Percentiles rank a stretch among this genome's conserved stretches.
phyloP scores from a whole-genome alignment of 2,888 invertebrate species.

The Nomada ruficornis region DNA sequence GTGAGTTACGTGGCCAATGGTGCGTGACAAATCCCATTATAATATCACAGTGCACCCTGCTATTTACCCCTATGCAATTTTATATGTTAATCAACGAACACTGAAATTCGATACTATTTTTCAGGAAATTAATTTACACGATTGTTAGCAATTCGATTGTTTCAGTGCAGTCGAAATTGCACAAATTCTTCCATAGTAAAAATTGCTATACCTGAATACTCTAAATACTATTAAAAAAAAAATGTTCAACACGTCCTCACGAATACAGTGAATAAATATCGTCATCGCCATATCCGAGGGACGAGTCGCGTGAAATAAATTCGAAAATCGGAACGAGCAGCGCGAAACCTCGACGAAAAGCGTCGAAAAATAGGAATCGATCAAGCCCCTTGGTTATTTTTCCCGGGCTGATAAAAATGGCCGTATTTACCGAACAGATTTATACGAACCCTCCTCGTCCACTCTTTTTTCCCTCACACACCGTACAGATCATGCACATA shows the following conservation, averaged over 20 bases:
- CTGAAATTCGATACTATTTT: too few species aligned
- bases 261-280: background rate
- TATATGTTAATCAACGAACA: constrained; percentile 48
- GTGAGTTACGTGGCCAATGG: constrained; percentile 62
- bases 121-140: background rate
- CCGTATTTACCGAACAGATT: constrained; percentile 54
- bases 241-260: too few species aligned
- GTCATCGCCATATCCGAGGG: background rate
- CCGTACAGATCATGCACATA: background rate
- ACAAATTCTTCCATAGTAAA: too few species aligned
- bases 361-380: constrained; percentile 32
- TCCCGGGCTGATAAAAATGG: constrained; percentile 51
- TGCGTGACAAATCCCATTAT: constrained; percentile 68
- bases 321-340: background rate
- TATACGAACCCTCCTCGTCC: constrained; percentile 19
- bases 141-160: too few species aligned
- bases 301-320: constrained; percentile 30
- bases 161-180: too few species aligned
- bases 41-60: constrained; percentile 54
- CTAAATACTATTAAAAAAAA: too few species aligned
- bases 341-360: background rate
- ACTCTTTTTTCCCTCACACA: background rate
- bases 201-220: too few species aligned
- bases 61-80: constrained; percentile 47
- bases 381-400: constrained; percentile 46